Conservation (phyloP, 2,888 invertebrate species). For the Drosophila greeni region DNA sequence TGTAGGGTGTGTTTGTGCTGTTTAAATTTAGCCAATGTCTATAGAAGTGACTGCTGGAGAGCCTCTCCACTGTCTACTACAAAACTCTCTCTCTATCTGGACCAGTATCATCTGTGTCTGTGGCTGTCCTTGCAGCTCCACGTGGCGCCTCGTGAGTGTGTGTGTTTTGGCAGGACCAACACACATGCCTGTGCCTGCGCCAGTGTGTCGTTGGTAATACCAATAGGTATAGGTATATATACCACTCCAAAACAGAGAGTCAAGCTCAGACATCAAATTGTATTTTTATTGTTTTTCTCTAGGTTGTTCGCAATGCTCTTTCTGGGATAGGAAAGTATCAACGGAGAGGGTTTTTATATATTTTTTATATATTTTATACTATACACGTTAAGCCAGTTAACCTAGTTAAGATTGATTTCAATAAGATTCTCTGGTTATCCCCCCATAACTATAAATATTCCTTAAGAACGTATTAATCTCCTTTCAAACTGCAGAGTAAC, state of each 20-base stretch:
- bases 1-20: constrained; percentile 42
- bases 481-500: constrained; percentile 38
- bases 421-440: too few species aligned
- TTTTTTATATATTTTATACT: too few species aligned
- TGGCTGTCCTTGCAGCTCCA: constrained; percentile 35
- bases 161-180: constrained; percentile 40
- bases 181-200: constrained; percentile 16
- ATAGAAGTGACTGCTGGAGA: constrained; percentile 44
- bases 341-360: background rate
- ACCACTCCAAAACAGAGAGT: constrained; percentile 21
- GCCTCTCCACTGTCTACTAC: constrained; percentile 56
- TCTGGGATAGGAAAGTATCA: background rate
- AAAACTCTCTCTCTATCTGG: constrained; percentile 46
- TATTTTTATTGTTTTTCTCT: constrained; percentile 53
- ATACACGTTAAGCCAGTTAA: too few species aligned
- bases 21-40: constrained; percentile 72
- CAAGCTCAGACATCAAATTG: constrained; percentile 63
- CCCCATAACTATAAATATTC: background rate
- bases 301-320: constrained; percentile 32
- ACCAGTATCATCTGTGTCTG: constrained; percentile 19
- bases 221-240: constrained; percentile 10
- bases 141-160: constrained; percentile 23
- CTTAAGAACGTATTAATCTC: background rate
- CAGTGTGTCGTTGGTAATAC: constrained; percentile 15
- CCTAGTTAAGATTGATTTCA: background rate